Base-by-base conservation (phyloP, 1,140 invertebrate genomes). In the Dinoponera quadriceps region DNA sequence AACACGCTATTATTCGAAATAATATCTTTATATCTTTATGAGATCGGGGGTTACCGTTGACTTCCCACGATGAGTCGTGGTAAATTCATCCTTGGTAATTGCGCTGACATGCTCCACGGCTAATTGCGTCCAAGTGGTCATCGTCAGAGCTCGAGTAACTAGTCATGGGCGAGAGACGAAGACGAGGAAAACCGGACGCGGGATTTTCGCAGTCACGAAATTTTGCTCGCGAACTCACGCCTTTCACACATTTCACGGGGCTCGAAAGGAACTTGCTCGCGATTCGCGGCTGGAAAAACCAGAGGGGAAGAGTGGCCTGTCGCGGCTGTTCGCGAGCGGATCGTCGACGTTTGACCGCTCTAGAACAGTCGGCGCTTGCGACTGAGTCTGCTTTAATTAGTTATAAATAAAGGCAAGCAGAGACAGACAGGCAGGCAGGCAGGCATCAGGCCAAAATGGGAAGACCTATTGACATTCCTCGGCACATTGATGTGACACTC, bases 71-170 rank as follows among this genome's bases (percentile, higher is more conserved):
- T 95, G 94, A 89, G 94, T 96, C 72, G 91, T 91, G 55, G 93
- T 93, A 86, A 95, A 84, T 89, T 96, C 96, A 90, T 96, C 96
- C 71, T 96, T 94, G 11, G 95, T 95, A 85, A 96, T 95, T 14
- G 95, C 95, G 22, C 93, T 94, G 2, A 95, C 95, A 68, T 95
- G 94, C 87, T 96, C 96, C 68, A 96, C 95, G 83, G 95, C 95
- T 83, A 96, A 91, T 82, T 95, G 95, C 51, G 95, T 95, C 96
- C 96, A 96, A 59, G 95, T 95, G 92, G 95, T 96, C 96, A 96
- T 96, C 38, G n/a, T 88, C 7, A 48, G 0, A 71, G 0, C 13
- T 72, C 1, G 33, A 33, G 2, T n/a, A 62, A 59, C 2, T n/a
- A n/a, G 27, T 44, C 18, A 57, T 29, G 1, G 11, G 22, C 29